A percentile compares a stretch with the other conserved stretches of the same genome.
These are phyloP conservation scores for Stenodera caucasica DNA, from an alignment of 2,888 invertebrate species.

Conservation along the genomic window DNA sequence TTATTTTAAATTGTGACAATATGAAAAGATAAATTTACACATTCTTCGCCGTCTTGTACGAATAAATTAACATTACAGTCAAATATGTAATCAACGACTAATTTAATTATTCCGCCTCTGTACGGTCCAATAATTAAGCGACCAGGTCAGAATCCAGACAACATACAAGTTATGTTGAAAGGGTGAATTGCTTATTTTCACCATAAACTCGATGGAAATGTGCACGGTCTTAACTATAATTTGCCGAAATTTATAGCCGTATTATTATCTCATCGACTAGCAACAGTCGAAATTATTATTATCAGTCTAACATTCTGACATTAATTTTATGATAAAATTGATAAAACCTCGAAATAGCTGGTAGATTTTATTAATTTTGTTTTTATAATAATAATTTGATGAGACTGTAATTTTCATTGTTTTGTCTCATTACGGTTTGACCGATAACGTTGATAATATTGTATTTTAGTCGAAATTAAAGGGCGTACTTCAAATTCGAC, in stretches of 20 bases:
- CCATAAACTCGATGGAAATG: background rate
- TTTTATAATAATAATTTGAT: too few species aligned
- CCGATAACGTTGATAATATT: too few species aligned
- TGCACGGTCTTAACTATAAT: background rate
- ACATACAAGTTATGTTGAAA: constrained; percentile 13
- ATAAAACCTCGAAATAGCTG: background rate
- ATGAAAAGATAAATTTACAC: too few species aligned
- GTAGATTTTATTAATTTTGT: background rate
- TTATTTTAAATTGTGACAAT: too few species aligned
- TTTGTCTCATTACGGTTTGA: too few species aligned
- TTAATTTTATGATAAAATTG: constrained; percentile 1
- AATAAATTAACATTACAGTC: constrained; percentile 32
- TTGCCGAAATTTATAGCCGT: background rate
- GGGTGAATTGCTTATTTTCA: background rate
- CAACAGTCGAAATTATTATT: background rate
- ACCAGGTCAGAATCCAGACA: constrained; percentile 35
- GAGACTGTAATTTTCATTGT: too few species aligned
- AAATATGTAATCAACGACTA: constrained; percentile 43
- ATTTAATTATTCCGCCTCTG: constrained; percentile 44
- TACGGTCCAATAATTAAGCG: constrained; percentile 44
- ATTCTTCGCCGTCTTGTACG: background rate
- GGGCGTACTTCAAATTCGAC: too few species aligned
- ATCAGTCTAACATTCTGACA: constrained; percentile 8
- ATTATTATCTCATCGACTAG: background rate
- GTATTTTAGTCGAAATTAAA: too few species aligned